These are phyloP conservation scores for Ennomos fuscantarius DNA, from an alignment of 2,888 invertebrate genomes.

Conservation along the genomic window DNA sequence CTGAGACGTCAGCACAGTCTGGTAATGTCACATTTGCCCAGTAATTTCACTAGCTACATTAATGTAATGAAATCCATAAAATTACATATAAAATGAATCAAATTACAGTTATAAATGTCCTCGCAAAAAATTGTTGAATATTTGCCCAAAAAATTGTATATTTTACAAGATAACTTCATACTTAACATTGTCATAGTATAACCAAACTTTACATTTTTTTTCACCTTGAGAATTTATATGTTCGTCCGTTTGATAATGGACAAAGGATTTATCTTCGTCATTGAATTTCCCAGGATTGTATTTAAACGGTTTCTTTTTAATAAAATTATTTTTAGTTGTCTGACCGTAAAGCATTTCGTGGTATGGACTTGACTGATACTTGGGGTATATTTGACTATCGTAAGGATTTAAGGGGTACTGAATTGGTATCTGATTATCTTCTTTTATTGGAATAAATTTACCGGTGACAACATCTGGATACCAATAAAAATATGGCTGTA, in stretches of 20 bases:
- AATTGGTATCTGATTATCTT: neutral
- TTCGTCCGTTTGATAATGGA: conserved; percentile 57
- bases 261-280: conserved; percentile 36
- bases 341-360: conserved; percentile 14
- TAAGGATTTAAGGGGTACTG: conserved; percentile 12
- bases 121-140: too few relatives aligned
- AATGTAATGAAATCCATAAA: too few relatives aligned
- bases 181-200: conserved; percentile 66
- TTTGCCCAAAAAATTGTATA: neutral
- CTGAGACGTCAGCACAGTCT: too few relatives aligned
- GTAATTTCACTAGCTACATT: too few relatives aligned
- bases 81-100: too few relatives aligned
- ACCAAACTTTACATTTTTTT: conserved; percentile 65
- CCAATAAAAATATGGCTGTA: conserved; percentile 29
- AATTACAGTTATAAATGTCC: too few relatives aligned
- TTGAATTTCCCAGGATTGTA: conserved; percentile 33
- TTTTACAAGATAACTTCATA: conserved; percentile 64
- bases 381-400: conserved; percentile 3
- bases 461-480: conserved; percentile 32
- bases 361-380: conserved; percentile 12
- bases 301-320: conserved; percentile 27
- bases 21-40: too few relatives aligned
- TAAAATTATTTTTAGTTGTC: conserved; percentile 18
- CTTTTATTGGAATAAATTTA: conserved; percentile 28
- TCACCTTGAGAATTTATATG: conserved; percentile 48